These are phyloP conservation scores for Limnephilus marmoratus DNA, from an alignment of 2,888 invertebrate species.

Conservation along the genomic window DNA sequence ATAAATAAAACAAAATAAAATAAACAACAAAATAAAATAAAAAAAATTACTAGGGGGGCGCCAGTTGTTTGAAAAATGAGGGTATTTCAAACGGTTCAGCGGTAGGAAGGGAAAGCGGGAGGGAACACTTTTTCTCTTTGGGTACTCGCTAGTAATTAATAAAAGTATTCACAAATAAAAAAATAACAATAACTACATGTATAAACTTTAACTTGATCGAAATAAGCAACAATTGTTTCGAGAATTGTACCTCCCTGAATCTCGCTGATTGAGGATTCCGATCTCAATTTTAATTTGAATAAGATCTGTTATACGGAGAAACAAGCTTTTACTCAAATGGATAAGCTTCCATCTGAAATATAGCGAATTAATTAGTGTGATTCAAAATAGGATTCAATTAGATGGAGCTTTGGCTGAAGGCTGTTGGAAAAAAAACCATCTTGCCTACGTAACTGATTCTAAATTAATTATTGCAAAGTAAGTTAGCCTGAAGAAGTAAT, in stretches of 20 bases:
- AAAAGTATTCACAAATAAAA: too few relatives aligned
- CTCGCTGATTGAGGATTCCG: neutral
- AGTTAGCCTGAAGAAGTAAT: neutral
- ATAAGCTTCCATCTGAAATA: neutral
- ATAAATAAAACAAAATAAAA: too few relatives aligned
- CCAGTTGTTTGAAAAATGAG: too few relatives aligned
- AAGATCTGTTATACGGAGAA: neutral
- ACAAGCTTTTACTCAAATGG: neutral
- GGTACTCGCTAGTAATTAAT: too few relatives aligned
- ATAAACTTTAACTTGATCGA: neutral
- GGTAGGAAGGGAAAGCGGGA: too few relatives aligned
- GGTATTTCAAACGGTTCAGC: too few relatives aligned
- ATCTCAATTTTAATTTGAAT: neutral
- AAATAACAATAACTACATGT: too few relatives aligned
- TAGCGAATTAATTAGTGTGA: neutral
- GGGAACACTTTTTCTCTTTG: too few relatives aligned
- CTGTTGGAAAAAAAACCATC: neutral
- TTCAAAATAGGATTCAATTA: neutral
- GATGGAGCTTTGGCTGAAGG: neutral
- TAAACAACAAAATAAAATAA: too few relatives aligned
- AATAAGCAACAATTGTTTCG: neutral
- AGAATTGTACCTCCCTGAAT: neutral
- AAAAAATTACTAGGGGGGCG: too few relatives aligned
- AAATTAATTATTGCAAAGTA: slow-evolving; percentile 19
- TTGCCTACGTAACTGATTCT: neutral